Base-by-base conservation (phyloP, 2,113 vertebrate genomes). In the Tauraco erythrolophus region DNA sequence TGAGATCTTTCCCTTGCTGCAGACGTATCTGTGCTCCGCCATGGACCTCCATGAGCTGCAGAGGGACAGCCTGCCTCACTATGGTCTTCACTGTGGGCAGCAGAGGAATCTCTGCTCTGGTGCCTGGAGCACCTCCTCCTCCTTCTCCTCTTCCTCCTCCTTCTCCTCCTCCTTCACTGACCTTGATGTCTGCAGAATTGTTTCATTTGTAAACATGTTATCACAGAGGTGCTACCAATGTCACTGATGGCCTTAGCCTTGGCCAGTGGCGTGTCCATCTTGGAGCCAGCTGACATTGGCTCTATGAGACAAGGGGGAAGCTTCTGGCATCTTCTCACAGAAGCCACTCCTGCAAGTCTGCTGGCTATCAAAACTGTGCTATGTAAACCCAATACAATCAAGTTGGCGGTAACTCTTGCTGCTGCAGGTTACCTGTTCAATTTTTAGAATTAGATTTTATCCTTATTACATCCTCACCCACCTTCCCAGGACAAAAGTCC, bases 151-250 rank as follows among this genome's bases (percentile, higher is more conserved):
- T n/a, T n/a, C n/a, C n/a, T n/a, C 7, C 28, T 90, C 7, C 33
- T 46, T 4, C 41, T 43, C 41, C 41, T 43, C 41, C 41, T 43
- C 41, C 41, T 43, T 43, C 41, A 43, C 41, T 43, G 41, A 14
- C 41, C 41, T 43, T 43, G 41, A 43, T 43, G 41, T 43, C 41
- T 43, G 41, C 12, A 43, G 41, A 43, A 14, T 43, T 43, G 41
- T 43, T 43, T 43, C 41, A 11, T 43, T 58, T 5, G 21, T 69
- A 39, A 70, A 48, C 3, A 3, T 1, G 14, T 43, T 43, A 30
- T 33, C 17, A 2, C 11, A 21, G 41, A n/a, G 61, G 8, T 0
- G 0, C 21, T 75, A 8, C 37, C 16, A 9, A 0, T 0, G 2
- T 46, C 3, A 11, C 22, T 65, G 50, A 19, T 70, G 28, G 21